Evolutionary conservation across 64 coral and sea anemone species (phyloP), one percentile per base, ranked within the genome.

Genomic region (Pocillopora damicornis): DNA sequence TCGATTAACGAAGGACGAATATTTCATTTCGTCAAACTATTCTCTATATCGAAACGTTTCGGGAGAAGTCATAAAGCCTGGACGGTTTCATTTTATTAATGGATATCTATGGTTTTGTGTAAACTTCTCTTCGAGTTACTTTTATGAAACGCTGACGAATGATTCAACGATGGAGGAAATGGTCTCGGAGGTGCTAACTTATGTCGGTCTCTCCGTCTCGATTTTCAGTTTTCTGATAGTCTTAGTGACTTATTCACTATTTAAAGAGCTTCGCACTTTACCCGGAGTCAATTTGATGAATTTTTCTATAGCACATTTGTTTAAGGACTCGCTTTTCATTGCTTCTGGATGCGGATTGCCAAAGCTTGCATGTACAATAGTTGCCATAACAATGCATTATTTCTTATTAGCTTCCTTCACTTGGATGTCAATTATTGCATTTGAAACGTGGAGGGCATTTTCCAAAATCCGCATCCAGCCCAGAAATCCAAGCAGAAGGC

Each of bases 341-440:
- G 65, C 45, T 60, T 72, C 77, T 71, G 88, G 77, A 3, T 22
- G 38, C 76, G 56, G 45, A 42, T 37, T 45, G 12, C 37, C 61
- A 59, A 18, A 38, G 15, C 23, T 61, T 9, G 88, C 37, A 60
- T 89, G 88, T 89, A 72, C 59, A 72, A 62, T 80, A 20, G 73
- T 89, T 25, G 88, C 88, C 42, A 80, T 89, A 12, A 22, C 60
- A 26, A 45, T 89, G 58, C 88, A 89, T 38, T 89, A 89, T 45
- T 76, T 23, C 36, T 74, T 89, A 15, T 64, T 89, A 69, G 63
- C 34, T 63, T 89, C 88, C 13, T 79, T 89, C 61, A 56, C 60
- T 15, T 89, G 88, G 88, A 74, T 89, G 88, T 89, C 88, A 60
- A 74, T 89, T 38, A 89, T 89, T 15, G 87, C 76, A 12, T 89